A percentile compares a stretch with the other conserved stretches of the same genome.
Evolutionary conservation across 2,113 vertebrate genomes (phyloP).

Genomic region (Emydura subglobosa): DNA sequence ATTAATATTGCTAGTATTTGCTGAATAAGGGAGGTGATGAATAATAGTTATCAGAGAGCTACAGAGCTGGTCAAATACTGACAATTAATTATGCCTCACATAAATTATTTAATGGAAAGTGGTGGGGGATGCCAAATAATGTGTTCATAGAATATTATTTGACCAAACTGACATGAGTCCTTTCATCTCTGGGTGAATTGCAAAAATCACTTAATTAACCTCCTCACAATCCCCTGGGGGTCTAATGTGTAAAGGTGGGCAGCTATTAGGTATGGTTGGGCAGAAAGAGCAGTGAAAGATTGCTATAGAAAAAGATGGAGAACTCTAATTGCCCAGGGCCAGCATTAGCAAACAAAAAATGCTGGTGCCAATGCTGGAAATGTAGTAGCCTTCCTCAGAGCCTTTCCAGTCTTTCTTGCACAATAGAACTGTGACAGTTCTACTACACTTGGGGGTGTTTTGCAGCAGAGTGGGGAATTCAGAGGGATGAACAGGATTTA

Average conservation of each 20-base stretch:
- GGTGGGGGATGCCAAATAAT: not conserved
- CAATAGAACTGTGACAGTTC: not conserved
- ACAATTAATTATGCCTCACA: not conserved
- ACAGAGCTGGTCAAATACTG: not conserved
- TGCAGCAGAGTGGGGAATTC: not conserved
- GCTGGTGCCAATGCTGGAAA: not conserved
- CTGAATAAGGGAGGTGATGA: not conserved
- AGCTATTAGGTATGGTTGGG: rapidly evolving
- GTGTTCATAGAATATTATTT: not conserved
- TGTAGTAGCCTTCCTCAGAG: not conserved
- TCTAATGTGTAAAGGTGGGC: not conserved
- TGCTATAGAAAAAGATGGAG: rapidly evolving
- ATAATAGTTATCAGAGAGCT: not conserved
- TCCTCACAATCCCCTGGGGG: not conserved
- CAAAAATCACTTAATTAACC: not conserved
- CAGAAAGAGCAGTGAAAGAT: rapidly evolving
- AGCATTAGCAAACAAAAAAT: rapidly evolving
- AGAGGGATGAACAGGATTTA: not conserved
- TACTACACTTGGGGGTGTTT: rapidly evolving
- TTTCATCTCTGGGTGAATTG: not conserved
- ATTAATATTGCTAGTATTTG: not conserved
- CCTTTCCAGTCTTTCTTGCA: not conserved
- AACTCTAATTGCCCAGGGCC: rapidly evolving
- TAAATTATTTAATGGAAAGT: not conserved
- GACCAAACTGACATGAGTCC: not conserved